These are phyloP conservation scores for Poecilia gillii DNA, from an alignment of 2,797 vertebrate genomes.

Conservation along the genomic window DNA sequence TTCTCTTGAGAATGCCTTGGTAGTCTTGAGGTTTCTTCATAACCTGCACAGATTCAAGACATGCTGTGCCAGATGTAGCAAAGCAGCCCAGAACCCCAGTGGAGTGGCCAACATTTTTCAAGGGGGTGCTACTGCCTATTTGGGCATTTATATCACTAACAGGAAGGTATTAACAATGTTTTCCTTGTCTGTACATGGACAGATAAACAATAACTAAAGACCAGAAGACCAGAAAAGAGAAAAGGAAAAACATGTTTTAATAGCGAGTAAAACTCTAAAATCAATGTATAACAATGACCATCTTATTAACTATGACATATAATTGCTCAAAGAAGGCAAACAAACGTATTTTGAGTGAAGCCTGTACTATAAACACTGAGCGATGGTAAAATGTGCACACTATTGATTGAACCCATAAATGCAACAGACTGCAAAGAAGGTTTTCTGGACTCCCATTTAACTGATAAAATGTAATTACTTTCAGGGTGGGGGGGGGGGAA, in stretches of 20 bases:
- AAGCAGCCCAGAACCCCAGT: no score
- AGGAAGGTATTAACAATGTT: not conserved
- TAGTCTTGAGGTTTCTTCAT: no score
- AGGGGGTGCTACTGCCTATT: not conserved
- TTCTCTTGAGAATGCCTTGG: no score
- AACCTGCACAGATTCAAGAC: no score
- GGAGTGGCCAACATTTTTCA: no score
- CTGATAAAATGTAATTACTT: constrained; percentile 30
- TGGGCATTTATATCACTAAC: not conserved
- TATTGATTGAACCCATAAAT: constrained; percentile 30
- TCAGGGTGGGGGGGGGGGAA: not conserved
- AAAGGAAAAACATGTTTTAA: not conserved
- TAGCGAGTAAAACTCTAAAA: not conserved
- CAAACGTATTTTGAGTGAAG: constrained; percentile 45
- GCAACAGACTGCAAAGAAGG: constrained; percentile 4
- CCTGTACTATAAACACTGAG: constrained; percentile 27
- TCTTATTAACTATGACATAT: constrained; percentile 51
- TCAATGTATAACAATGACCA: constrained; percentile 42
- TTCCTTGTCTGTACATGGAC: not conserved
- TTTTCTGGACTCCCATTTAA: constrained; percentile 27
- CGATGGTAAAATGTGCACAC: constrained; percentile 5
- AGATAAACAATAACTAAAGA: not conserved
- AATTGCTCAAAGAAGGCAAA: constrained; percentile 45
- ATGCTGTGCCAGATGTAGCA: no score
- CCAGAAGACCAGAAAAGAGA: not conserved